Base-by-base conservation (phyloP, 2,888 invertebrate genomes). In the Flabesymbios commensalis region DNA sequence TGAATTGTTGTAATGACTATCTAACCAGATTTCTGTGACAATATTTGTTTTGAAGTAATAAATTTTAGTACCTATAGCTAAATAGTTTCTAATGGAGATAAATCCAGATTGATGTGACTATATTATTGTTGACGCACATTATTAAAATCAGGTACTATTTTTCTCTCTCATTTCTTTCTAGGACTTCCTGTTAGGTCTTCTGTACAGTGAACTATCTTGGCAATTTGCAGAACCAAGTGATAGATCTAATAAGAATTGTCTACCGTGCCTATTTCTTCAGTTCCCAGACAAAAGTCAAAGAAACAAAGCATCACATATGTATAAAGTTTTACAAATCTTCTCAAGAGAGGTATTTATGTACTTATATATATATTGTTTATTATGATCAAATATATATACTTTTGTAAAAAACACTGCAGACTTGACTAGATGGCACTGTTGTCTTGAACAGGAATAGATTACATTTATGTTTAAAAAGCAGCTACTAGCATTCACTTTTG, bases 261-360 rank as follows among this genome's bases (percentile, higher is more conserved):
- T 94, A 70, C 94, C 95, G 7, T 95, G 94, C 80, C 87, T 97
- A 66, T 94, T 95, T 83, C 85, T 97, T 22, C 95, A 96, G 85
- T 94, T 94, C 80, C 88, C 64, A 4, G 73, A 69, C 88, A 90
- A 90, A 72, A 90, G 90, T 10, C 85, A 89, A 24, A 84, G 90
- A 47, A 90, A 91, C 39, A 91, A 90, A n/a, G n/a, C n/a, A n/a
- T n/a, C n/a, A n/a, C n/a, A n/a, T n/a, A n/a, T n/a, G n/a, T n/a
- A n/a, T 41, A 93, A 93, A 83, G 89, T 94, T 75, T 84, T 94
- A 48, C 86, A 87, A 75, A 82, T 87, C 41, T 86, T 85, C 75
- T 88, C 89, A 4, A 84, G 85, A 77, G 86, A 87, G 82, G 85
- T 84, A 69, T 19, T n/a, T 26, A 22, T 5, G n/a, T 31, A 33